Evolutionary conservation across 2,113 vertebrate species (phyloP).

Genomic region (Actenoides lindsayi): DNA sequence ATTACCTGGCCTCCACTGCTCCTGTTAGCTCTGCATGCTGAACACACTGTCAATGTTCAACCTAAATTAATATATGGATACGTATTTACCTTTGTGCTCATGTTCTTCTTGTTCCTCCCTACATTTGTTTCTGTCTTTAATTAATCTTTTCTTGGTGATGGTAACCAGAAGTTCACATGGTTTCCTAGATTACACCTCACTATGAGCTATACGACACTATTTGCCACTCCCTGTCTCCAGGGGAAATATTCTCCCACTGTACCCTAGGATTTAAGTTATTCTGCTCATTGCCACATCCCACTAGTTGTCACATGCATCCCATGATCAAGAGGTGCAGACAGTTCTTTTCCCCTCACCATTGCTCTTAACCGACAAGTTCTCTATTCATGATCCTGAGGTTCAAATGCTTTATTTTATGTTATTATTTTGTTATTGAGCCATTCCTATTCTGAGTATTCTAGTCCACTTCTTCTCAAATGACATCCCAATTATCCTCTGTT

Average conservation of each 20-base stretch:
- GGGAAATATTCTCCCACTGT: not conserved
- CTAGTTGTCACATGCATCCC: not conserved
- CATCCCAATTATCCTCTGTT: not conserved
- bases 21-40: not conserved
- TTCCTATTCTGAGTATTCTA: not conserved
- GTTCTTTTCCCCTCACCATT: not conserved
- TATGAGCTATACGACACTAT: not conserved
- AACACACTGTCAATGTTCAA: not conserved
- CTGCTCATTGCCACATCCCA: not conserved
- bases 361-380: not conserved
- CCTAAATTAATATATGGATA: not conserved
- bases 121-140: not conserved
- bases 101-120: not conserved
- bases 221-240: not conserved
- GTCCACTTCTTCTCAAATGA: not conserved
- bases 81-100: not conserved
- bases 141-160: not conserved
- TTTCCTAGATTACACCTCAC: not conserved
- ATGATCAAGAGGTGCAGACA: not conserved
- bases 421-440: not conserved
- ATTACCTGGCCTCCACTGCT: not conserved
- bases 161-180: not conserved
- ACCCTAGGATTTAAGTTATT: not conserved
- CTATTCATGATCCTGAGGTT: not conserved
- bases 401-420: not conserved